Evolutionary conservation across 2,888 invertebrate genomes (phyloP), one percentile per base, ranked within the genome.

Genomic region (Thysanoteuthis rhombus): DNA sequence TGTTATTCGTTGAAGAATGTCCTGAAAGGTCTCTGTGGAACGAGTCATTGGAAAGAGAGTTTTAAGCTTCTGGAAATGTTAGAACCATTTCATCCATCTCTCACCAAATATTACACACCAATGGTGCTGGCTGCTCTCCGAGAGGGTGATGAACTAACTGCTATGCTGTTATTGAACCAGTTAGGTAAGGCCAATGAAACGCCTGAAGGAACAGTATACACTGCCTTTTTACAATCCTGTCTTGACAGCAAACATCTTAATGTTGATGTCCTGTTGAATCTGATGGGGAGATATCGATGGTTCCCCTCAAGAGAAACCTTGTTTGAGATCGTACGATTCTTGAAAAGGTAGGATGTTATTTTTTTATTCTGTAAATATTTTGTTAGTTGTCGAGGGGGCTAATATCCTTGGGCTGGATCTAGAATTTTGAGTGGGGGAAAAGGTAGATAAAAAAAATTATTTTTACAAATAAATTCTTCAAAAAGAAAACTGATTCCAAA

Each of bases 261-360:
- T n/a, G 32, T 92, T 25, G 42, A 92, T 45, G 12, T 28, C 16
- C 19, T 92, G 45, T 40, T 92, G 12, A 40, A 92, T 12, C 28
- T 92, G 45, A 92, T 92, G 92, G n/a, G n/a, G n/a, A 92, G 45
- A 42, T 92, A 92, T 12, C 40, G 92, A 39, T 92, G 92, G 92
- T 40, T 92, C n/a, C 92, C 92, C n/a, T n/a, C 6, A n/a, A 42
- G 45, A 42, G 40, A 92, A 19, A 45, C 36, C 32, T 28, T 40
- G 40, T 40, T 92, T 40, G 92, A 40, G 32, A 42, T 92, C 45
- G 40, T 92, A 42, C 39, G 45, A n/a, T 22, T 45, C 38, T 92
- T 92, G 6, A 92, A 92, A 92, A 92, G 92, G 92, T 92, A 92
- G 22, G 92, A 39, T 1, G 36, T n/a, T n/a, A 1, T 16, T 75